Evolutionary conservation across 2,113 vertebrate species (phyloP), one percentile per base, ranked within the genome.

Genomic region (Sander lucioperca): DNA sequence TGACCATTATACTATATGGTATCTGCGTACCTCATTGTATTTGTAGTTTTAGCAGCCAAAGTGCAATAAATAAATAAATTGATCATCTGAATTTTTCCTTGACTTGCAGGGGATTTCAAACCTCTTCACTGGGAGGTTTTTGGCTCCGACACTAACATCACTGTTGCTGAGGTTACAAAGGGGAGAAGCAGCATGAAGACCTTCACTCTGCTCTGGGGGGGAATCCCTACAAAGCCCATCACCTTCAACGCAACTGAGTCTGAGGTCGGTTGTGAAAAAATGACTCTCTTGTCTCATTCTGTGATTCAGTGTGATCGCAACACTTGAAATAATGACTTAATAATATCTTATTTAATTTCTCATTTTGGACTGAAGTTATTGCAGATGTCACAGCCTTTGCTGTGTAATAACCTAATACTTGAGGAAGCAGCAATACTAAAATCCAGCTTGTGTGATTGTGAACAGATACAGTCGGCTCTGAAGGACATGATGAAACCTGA

Each of bases 181-280:
- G 97, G 97, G 27, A 89, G 69, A 63, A 88, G 96, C 71, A 95
- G 74, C 81, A 90, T 96, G 93, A 59, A 92, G 51, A 96, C 95
- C 0, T 96, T 97, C 80, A 97, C 96, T 4, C 81, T 97, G 76
- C 62, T 87, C 5, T 97, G 96, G 96, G 96, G 87, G 16, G 94
- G 96, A 0, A 48, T 96, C 21, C 69, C 87, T 3, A 95, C 96
- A 2, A 90, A 80, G n/a, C 96, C 97, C 61, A 90, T 97, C n/a
- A 6, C 74, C 5, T 88, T 80, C 14, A 91, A 92, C 39, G 95
- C 96, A 27, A 91, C 93, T 1, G 91, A 27, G 72, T 64, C 74
- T 15, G 90, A 97, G 93, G 97, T 97, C 64, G 23, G 94, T 61
- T 33, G 47, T 59, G 11, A 25, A 30, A 30, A 30, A 30, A 30